Percentiles rank a stretch among this genome's conserved stretches.
These are phyloP conservation scores for Anguilla marmorata DNA, from an alignment of 2,797 vertebrate species.

Conservation along the genomic window DNA sequence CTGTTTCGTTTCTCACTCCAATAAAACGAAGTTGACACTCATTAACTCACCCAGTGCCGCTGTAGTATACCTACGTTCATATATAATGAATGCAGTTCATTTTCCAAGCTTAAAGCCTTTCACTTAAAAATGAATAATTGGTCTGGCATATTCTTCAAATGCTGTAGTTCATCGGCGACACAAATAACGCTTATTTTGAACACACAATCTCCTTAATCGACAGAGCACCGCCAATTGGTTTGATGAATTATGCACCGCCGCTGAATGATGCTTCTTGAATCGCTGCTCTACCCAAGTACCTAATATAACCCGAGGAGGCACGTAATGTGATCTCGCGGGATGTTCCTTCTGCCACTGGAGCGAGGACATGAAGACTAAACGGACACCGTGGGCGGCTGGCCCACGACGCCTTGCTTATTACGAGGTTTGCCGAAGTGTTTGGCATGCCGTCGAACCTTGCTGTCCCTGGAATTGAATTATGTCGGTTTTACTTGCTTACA, in stretches of 20 bases:
- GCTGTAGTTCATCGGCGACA: not conserved
- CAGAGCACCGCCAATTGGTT: not conserved
- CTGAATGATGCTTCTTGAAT: not conserved
- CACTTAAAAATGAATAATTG: not conserved
- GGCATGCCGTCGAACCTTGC: not conserved
- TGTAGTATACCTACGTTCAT: not conserved
- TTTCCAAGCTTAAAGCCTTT: not conserved
- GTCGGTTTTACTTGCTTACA: no score
- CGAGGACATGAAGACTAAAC: conserved; percentile 43
- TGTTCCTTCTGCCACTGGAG: conserved; percentile 65
- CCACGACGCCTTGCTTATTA: not conserved
- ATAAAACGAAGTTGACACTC: not conserved
- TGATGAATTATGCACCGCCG: not conserved
- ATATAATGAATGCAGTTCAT: not conserved
- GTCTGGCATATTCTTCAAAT: not conserved
- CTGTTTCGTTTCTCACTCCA: not conserved
- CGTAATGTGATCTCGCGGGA: conserved; percentile 63
- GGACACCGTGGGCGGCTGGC: not conserved
- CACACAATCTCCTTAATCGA: not conserved
- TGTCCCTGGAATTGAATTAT: not conserved
- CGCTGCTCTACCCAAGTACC: not conserved
- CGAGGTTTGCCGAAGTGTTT: not conserved
- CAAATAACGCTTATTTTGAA: not conserved
- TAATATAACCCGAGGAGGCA: not conserved
- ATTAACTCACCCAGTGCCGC: no score